Base-by-base conservation (phyloP, 2,797 vertebrate genomes). In the Sparus aurata region DNA sequence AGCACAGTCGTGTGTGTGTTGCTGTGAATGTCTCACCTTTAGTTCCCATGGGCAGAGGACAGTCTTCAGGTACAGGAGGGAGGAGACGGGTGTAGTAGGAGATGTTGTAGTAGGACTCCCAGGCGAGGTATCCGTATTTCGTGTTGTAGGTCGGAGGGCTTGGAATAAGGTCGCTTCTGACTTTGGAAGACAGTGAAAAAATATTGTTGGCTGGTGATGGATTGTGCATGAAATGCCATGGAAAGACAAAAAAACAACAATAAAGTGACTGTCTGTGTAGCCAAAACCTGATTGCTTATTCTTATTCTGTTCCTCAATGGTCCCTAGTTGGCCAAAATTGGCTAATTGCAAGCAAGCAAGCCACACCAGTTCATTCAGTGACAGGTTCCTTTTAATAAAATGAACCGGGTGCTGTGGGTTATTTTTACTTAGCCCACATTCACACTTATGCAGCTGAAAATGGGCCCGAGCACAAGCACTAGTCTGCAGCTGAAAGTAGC, bases 81-180 rank as follows among this genome's bases (percentile, higher is more conserved):
- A 99, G 95, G 65, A 98, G 4, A 0, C 97, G 96, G 0, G 97
- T 99, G 86, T 97, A 99, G 69, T 98, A 99, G 81, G 95, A 97
- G 76, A 89, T 81, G 0, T 99, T 99, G 92, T 95, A 90, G 73
- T 97, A 99, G 5, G 97, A 91, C 84, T 99, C 98, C 98, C 98
- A 99, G 93, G 84, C 98, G 87, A 99, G 88, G 91, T 99, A 99
- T 64, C 94, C 96, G 0, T 98, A 95, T 2, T 95, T 96, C 1
- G 94, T 94, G 77, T 98, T 99, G 94, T 96, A 99, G 23, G 97
- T 99, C 0, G 98, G 98, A 16, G 97, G 98, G 68, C 96, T 99
- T 77, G 98, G 97, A 80, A 99, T 97, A 22, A 98, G 95, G 45
- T 95, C 94, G 81, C 96, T 95, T 23, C 98, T 96, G 50, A 85